Percentiles rank a stretch among this genome's conserved stretches.
phyloP scores from a whole-genome alignment of 2,888 invertebrate genomes.

The Camponotus fellah region DNA sequence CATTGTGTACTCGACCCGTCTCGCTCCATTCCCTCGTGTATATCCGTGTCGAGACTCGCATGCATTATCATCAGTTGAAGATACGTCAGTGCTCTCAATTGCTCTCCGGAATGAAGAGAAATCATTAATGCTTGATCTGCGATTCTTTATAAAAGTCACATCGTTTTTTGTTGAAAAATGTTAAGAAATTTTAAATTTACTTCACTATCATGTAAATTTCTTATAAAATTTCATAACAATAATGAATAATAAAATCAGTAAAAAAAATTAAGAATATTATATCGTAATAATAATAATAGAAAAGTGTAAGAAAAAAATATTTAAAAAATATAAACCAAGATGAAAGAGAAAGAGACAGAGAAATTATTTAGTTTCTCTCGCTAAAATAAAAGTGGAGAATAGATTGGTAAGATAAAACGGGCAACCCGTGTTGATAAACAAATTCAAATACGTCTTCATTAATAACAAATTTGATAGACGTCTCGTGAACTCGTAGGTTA shows the following conservation, averaged over 20 bases:
- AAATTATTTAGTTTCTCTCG: neutral
- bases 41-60: constrained; percentile 45
- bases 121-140: neutral
- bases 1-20: constrained; percentile 47
- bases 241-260: neutral
- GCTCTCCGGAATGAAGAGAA: neutral
- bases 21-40: constrained; percentile 40
- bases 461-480: constrained; percentile 18
- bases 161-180: neutral
- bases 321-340: neutral
- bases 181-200: neutral
- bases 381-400: neutral
- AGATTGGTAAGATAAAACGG: neutral
- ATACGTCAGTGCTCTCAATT: neutral
- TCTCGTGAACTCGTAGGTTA: neutral
- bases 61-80: constrained; percentile 49
- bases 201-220: neutral
- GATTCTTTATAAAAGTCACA: neutral
- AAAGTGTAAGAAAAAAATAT: neutral
- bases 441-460: neutral
- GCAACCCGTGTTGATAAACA: neutral
- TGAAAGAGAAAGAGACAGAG: neutral
- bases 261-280: neutral
- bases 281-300: neutral
- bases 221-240: neutral